Evolutionary conservation across 2,797 vertebrate genomes (phyloP), one percentile per base, ranked within the genome.

Genomic region (Sebastes variabilis): DNA sequence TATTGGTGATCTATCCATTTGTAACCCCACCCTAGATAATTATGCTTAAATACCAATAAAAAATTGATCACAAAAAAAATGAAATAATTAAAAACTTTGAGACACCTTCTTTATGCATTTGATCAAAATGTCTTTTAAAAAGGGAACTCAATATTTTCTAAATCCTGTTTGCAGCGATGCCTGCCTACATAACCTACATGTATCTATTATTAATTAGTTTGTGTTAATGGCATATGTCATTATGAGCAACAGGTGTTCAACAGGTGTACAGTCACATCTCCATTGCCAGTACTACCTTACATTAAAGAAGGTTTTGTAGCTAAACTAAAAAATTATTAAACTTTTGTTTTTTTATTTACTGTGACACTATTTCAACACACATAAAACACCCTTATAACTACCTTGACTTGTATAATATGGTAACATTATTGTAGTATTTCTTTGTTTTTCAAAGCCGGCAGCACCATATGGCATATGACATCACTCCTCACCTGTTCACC

Each of bases 381-480:
- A 10, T 3, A 12, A 9, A 61, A 24, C 1, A 8, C 5, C 5
- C 3, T 3, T 14, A 4, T 42, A 30, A 32, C 12, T 3, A 9
- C 0, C 4, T 29, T 20, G 12, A 14, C 54, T n/a, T 4, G 5
- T n/a, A 0, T 14, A 1, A 13, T 1, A 32, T 7, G 3, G 13
- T 14, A 10, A 2, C 5, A n/a, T 34, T 16, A 9, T 6, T 8
- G 13, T 7, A 4, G 22, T 49, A 24, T 34, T 24, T 69, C 13
- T 67, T 46, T 49, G 59, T 66, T 61, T 49, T 2, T 5, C 34
- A 54, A 22, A 8, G 42, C 27, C 6, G 25, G 3, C 25, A 24
- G 20, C 67, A 59, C 84, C 92, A 87, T 90, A 91, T 90, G 90
- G 62, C 58, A 16, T 42, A 42, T 71, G 80, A 71, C 80, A 16